Evolutionary conservation across 2,888 invertebrate species (phyloP).

Genomic region (Lordiphosa andalusiaca): DNA sequence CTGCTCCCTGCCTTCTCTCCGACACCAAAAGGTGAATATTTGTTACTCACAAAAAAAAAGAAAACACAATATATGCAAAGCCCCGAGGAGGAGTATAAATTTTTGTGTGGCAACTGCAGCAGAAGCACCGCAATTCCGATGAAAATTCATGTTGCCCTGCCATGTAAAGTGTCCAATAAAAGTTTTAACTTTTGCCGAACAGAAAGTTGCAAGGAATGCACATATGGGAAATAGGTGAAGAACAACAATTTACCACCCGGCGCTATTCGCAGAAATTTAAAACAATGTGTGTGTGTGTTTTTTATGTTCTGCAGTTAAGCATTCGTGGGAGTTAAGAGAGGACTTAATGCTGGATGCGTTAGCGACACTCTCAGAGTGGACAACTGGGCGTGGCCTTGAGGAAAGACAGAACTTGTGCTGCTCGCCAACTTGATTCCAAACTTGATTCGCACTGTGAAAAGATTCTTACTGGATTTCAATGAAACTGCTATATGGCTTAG

Average conservation of each 20-base stretch:
- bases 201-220: constrained; percentile 9
- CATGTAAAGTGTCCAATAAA: constrained; percentile 63
- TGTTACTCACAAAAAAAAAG: background rate
- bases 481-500: too few relatives aligned
- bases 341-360: too few relatives aligned
- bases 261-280: too few relatives aligned
- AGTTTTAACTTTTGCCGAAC: constrained; percentile 11
- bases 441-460: too few relatives aligned
- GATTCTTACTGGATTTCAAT: too few relatives aligned
- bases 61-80: constrained; percentile 6
- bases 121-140: constrained; percentile 14
- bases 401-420: too few relatives aligned
- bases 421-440: too few relatives aligned
- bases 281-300: too few relatives aligned
- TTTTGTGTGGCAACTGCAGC: constrained; percentile 7
- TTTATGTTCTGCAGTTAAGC: too few relatives aligned
- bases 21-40: constrained; percentile 21
- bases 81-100: constrained; percentile 11
- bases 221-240: constrained; percentile 4
- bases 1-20: constrained; percentile 4
- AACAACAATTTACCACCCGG: constrained; percentile 15
- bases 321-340: too few relatives aligned
- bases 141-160: constrained; percentile 36
- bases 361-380: too few relatives aligned
- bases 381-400: too few relatives aligned